Percentiles rank a stretch among this genome's conserved stretches.
Evolutionary conservation across 2,113 vertebrate species (phyloP).

Genomic region (Ageneiosus marmoratus): DNA sequence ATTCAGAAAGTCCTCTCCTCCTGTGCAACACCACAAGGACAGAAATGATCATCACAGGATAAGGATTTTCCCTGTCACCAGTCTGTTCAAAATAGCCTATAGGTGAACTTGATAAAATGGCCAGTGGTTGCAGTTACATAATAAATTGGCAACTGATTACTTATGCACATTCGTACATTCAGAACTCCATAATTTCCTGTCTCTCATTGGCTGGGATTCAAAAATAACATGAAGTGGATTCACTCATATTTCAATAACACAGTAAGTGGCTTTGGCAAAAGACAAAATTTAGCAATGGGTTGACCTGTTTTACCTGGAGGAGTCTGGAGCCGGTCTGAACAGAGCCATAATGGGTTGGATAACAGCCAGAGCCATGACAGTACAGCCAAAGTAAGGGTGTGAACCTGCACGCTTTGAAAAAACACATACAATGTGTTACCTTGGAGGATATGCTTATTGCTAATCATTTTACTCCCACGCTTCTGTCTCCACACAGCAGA

Average conservation of each 20-base stretch:
- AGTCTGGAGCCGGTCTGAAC: constrained; percentile 75
- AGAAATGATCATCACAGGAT: neutral
- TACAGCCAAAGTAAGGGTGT: constrained; percentile 82
- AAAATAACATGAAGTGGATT: neutral
- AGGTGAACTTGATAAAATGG: neutral
- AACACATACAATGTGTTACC: constrained; percentile 37
- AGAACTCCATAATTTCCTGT: neutral
- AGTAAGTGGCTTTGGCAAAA: neutral
- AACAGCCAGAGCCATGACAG: constrained; percentile 73
- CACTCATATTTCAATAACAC: neutral
- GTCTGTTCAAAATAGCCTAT: neutral
- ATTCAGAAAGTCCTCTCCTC: neutral
- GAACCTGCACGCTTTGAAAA: constrained; percentile 79
- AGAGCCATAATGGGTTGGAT: constrained; percentile 79
- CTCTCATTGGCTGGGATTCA: neutral
- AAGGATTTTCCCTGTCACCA: neutral
- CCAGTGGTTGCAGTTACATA: neutral
- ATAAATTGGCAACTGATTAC: neutral
- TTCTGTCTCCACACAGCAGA: neutral
- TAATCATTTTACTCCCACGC: constrained; percentile 6
- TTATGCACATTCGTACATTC: neutral
- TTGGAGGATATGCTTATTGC: constrained; percentile 7
- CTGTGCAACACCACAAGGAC: neutral
- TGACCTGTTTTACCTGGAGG: constrained; percentile 72
- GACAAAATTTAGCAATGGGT: neutral